These are phyloP conservation scores for Neosilurus hyrtlii DNA, from an alignment of 2,797 vertebrate genomes.

Conservation along the genomic window DNA sequence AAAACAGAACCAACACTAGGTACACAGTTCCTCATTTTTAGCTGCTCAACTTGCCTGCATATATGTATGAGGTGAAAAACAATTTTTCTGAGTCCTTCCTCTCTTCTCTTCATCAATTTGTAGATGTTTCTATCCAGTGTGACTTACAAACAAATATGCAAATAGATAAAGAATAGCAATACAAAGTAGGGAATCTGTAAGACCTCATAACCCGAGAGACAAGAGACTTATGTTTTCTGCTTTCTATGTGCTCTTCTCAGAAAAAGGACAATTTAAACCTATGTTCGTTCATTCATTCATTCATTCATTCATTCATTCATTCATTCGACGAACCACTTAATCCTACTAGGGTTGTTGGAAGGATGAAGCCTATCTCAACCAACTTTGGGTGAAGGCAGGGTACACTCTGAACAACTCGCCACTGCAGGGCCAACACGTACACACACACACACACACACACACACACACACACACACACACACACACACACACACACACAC, in stretches of 20 bases:
- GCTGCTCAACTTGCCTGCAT: background rate
- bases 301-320: no score
- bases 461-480: no score
- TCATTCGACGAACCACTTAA: no score
- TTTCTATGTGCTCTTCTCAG: no score
- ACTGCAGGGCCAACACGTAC: no score
- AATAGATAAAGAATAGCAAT: background rate
- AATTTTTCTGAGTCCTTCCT: background rate
- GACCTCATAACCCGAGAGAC: background rate
- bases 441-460: no score
- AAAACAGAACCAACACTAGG: background rate
- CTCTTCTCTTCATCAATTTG: background rate
- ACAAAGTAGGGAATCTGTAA: background rate
- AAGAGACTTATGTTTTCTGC: background rate
- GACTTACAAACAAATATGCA: background rate
- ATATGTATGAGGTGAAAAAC: background rate
- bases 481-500: no score
- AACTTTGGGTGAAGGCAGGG: no score
- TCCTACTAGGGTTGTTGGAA: no score
- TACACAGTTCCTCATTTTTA: background rate
- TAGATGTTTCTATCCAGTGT: background rate
- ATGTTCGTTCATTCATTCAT: no score
- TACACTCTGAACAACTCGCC: no score
- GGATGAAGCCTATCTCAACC: no score
- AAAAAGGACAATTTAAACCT: background rate